phyloP scores from a whole-genome alignment of 37 sponge, comb jelly and placozoan species.

The Spongia lamella region DNA sequence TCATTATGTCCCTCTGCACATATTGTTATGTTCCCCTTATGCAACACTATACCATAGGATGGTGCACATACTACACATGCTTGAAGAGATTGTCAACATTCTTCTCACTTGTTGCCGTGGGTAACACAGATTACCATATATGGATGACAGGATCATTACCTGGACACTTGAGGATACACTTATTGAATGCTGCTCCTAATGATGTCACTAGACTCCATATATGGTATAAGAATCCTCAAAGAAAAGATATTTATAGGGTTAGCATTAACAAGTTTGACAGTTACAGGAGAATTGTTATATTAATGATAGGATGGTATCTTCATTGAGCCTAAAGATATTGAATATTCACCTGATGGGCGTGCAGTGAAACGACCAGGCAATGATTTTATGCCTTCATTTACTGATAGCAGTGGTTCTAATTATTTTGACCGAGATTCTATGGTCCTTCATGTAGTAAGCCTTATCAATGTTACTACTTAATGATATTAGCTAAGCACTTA shows the following conservation, averaged over 20 bases:
- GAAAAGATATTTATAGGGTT: slow-evolving; percentile 84
- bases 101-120: slow-evolving; percentile 69
- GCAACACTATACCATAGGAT: slow-evolving; percentile 41
- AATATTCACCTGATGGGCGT: slow-evolving; percentile 19
- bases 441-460: slow-evolving; percentile 62
- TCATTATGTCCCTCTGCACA: not conserved
- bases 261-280: not conserved
- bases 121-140: slow-evolving; percentile 59
- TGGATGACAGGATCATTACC: slow-evolving; percentile 82
- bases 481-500: not conserved
- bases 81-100: slow-evolving; percentile 87
- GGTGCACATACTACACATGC: slow-evolving; percentile 93
- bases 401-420: slow-evolving; percentile 53
- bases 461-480: not conserved
- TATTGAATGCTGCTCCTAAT: slow-evolving; percentile 68
- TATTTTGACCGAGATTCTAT: slow-evolving; percentile 64
- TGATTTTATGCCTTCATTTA: slow-evolving; percentile 9
- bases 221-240: slow-evolving; percentile 71
- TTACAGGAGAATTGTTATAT: not conserved
- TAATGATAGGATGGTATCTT: slow-evolving; percentile 63
- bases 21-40: not conserved
- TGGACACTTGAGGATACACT: slow-evolving; percentile 54
- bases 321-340: slow-evolving; percentile 51
- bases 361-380: slow-evolving; percentile 17
- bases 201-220: slow-evolving; percentile 56